Evolutionary conservation across 2,113 vertebrate genomes (phyloP).

Genomic region (Hoplias malabaricus): DNA sequence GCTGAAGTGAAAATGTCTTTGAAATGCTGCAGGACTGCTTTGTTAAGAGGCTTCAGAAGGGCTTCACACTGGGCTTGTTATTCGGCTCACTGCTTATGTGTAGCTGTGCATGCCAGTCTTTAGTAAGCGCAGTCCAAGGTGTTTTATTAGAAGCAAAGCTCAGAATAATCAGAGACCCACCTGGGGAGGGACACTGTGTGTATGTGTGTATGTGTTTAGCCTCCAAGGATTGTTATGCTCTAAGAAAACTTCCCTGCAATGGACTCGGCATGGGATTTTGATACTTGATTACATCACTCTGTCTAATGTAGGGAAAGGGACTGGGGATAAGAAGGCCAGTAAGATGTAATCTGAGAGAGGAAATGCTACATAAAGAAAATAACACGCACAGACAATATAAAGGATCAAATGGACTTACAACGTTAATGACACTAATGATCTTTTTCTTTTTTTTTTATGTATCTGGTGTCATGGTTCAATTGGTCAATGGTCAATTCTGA

Average conservation of each 20-base stretch:
- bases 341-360: background rate
- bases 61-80: background rate
- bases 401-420: background rate
- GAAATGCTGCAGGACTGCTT: background rate
- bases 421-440: too few species aligned
- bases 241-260: constrained; percentile 1
- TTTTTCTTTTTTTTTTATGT: background rate
- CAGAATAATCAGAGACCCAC: background rate
- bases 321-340: background rate
- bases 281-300: background rate
- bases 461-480: too few species aligned
- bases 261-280: background rate
- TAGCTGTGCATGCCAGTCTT: background rate
- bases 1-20: background rate
- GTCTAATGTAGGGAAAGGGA: background rate
- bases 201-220: background rate
- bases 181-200: background rate
- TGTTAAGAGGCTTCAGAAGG: background rate
- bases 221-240: background rate
- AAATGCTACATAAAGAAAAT: background rate
- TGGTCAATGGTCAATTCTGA: too few species aligned
- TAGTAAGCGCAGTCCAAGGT: background rate
- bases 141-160: background rate
- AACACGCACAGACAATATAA: background rate
- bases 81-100: background rate